Conservation (phyloP, 2,113 vertebrate genomes). For the Haliaeetus leucogaster region DNA sequence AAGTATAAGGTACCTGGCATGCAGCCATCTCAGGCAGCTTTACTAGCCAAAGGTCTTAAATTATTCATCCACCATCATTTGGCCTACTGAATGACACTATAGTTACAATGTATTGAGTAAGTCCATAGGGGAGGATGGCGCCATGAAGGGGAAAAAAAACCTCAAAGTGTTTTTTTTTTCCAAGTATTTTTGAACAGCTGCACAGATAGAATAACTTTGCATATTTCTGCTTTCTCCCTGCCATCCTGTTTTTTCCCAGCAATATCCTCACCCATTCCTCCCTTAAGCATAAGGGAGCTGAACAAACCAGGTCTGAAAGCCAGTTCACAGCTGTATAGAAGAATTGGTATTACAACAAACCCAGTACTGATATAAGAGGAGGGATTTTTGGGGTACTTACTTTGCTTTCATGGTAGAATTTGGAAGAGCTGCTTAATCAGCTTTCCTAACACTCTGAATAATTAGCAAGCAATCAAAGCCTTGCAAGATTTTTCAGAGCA, state of each 20-base stretch:
- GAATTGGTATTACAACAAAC: not conserved
- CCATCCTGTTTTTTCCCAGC: not conserved
- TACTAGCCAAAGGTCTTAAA: constrained; percentile 1
- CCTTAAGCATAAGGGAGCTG: not conserved
- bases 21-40: not conserved
- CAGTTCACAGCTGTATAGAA: not conserved
- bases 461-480: constrained; percentile 50
- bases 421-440: constrained; percentile 50
- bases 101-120: not conserved
- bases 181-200: not conserved
- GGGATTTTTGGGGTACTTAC: not conserved
- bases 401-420: constrained; percentile 19
- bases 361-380: not conserved
- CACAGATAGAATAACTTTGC: not conserved
- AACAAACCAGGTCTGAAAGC: not conserved
- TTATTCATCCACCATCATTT: not conserved
- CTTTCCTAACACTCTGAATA: constrained; percentile 50
- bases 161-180: not conserved
- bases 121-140: not conserved
- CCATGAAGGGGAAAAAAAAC: not conserved
- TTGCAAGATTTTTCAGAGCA: constrained; percentile 2
- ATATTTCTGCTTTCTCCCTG: not conserved
- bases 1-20: not conserved
- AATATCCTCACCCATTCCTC: not conserved
- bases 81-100: not conserved